Base-by-base conservation (phyloP, 2,888 invertebrate genomes). In the Alcis repandata region DNA sequence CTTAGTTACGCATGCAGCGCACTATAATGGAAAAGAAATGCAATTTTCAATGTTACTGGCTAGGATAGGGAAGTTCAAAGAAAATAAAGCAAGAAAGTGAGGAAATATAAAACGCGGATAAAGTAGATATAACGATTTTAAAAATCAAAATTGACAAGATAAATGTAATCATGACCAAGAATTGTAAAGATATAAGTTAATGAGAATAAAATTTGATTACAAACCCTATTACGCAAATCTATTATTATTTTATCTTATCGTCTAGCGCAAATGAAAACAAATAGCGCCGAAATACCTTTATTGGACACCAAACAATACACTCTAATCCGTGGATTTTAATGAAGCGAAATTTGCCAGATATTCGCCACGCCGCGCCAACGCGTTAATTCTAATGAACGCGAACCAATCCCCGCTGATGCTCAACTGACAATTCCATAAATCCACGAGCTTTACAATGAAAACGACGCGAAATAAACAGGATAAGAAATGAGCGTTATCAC, bases 401-500 rank as follows among this genome's bases (percentile, higher is more conserved):
- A 20, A 8, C 38, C 67, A 63, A 71, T 53, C 59, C 56, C 41
- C 59, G 59, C 53, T 73, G 58, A 72, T 70, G 63, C 63, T 17
- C 46, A 52, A 33, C 54, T 56, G 53, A 71, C 73, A 73, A 72
- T 68, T 65, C 56, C 43, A 69, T 71, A 76, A 80, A 76, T 77
- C 81, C 77, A 68, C 13, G 59, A 70, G 81, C 82, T 84, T 83
- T 83, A 80, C 83, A 72, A 74, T 69, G 72, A 77, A 85, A 84
- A 83, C 74, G 72, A 79, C 70, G 74, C 67, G 76, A 79, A 82
- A 85, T 83, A 82, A 84, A 85, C 80, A 75, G 72, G 69, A 83
- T 82, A 79, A 82, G 83, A 85, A 85, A 83, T 74, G 79, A 76
- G 82, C 82, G 83, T 93, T 92, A 90, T 86, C 92, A 92, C 91